Conservation (phyloP, 2,113 vertebrate species). For the Ciconia boyciana region DNA sequence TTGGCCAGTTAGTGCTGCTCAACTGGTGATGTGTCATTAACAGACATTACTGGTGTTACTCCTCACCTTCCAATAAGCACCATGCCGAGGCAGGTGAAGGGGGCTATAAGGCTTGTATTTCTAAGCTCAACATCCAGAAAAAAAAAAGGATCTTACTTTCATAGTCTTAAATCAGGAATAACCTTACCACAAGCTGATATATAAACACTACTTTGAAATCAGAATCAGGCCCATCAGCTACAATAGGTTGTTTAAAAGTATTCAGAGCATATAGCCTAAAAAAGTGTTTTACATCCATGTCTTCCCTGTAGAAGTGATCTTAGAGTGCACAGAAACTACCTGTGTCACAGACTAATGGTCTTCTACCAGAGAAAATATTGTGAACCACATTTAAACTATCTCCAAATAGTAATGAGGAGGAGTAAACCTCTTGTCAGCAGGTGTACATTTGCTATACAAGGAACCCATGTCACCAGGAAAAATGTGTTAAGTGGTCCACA, state of each 20-base stretch:
- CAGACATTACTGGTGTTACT: neutral
- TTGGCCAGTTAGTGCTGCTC: neutral
- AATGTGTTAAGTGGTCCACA: neutral
- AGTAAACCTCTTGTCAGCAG: neutral
- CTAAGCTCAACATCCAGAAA: neutral
- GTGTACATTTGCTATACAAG: neutral
- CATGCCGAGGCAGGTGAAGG: accelerated
- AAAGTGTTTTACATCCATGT: neutral
- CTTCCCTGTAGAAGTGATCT: neutral
- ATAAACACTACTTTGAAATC: neutral
- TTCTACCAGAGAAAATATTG: neutral
- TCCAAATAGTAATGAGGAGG: neutral
- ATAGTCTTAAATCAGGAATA: neutral
- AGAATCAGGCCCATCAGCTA: neutral
- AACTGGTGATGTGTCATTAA: neutral
- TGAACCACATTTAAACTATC: neutral
- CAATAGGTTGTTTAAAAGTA: neutral
- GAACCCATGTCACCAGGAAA: neutral
- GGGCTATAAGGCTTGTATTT: neutral
- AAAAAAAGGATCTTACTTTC: neutral
- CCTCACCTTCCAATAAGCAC: neutral
- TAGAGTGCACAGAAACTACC: neutral
- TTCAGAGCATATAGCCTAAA: neutral
- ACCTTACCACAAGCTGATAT: neutral
- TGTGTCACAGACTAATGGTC: neutral